Percentiles rank a stretch among this genome's conserved stretches.
phyloP scores from a whole-genome alignment of 1,140 invertebrate genomes.

The Papilio glaucus region DNA sequence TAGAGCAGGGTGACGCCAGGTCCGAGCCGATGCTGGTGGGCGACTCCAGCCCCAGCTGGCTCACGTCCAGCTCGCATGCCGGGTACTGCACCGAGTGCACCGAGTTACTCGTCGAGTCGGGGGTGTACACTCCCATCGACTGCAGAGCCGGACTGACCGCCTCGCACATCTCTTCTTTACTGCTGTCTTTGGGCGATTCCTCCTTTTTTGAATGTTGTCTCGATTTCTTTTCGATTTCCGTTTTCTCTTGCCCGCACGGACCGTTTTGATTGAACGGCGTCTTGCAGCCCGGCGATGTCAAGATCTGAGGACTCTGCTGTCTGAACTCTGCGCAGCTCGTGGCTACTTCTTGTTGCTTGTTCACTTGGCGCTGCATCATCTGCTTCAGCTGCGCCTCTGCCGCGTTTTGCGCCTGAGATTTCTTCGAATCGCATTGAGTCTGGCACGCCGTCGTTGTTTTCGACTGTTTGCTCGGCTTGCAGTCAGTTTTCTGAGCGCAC shows the following conservation, averaged over 20 bases:
- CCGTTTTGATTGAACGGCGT: constrained; percentile 70
- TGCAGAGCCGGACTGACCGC: constrained; percentile 86
- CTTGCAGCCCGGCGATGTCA: constrained; percentile 73
- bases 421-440: constrained; percentile 78
- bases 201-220: constrained; percentile 83
- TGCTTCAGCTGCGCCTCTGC: constrained; percentile 76
- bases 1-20: constrained; percentile 89
- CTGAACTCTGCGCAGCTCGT: constrained; percentile 71
- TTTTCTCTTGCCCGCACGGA: constrained; percentile 67
- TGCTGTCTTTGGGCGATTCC: constrained; percentile 71
- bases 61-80: constrained; percentile 92
- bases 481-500: constrained; percentile 76
- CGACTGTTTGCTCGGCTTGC: constrained; percentile 77
- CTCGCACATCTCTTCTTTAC: constrained; percentile 82
- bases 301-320: constrained; percentile 69
- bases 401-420: constrained; percentile 60
- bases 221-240: constrained; percentile 84
- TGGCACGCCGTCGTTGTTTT: constrained; percentile 80
- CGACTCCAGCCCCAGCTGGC: constrained; percentile 92
- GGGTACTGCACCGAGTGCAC: constrained; percentile 92
- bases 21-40: constrained; percentile 94
- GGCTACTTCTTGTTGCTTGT: constrained; percentile 63
- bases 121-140: constrained; percentile 92
- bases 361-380: constrained; percentile 77
- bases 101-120: constrained; percentile 93